Percentiles rank a stretch among this genome's conserved stretches.
Conservation (phyloP, 2,113 vertebrate genomes). For the Amazona vittata region DNA sequence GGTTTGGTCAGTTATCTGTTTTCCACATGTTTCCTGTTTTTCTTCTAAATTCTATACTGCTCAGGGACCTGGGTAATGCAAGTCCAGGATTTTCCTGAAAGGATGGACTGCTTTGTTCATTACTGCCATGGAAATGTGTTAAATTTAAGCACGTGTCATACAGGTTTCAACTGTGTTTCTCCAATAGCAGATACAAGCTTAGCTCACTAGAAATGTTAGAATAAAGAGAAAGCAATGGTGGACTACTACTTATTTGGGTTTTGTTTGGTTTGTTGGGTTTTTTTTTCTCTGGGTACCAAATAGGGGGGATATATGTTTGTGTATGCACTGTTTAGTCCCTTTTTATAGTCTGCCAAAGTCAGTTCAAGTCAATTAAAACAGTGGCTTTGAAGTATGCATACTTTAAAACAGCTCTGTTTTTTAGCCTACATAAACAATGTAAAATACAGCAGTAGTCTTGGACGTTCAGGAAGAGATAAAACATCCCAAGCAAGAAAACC, state of each 20-base stretch:
- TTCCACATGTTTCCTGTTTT: conserved; percentile 95
- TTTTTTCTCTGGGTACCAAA: not conserved
- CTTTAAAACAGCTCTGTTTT: not conserved
- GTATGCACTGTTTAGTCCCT: not conserved
- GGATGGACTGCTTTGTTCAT: conserved; percentile 83
- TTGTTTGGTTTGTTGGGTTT: not conserved
- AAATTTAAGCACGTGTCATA: conserved; percentile 76
- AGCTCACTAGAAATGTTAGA: conserved; percentile 29
- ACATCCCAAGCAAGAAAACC: conserved; percentile 13
- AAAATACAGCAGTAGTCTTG: conserved; percentile 11
- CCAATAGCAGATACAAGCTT: conserved; percentile 27
- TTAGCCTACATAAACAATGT: conserved; percentile 2
- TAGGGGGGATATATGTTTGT: not conserved
- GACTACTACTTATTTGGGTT: not conserved
- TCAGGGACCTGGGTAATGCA: conserved; percentile 64
- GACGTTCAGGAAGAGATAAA: conserved; percentile 33
- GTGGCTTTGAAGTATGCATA: conserved; percentile 29
- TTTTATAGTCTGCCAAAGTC: not conserved
- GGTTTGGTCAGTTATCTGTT: conserved; percentile 68
- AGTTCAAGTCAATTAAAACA: conserved; percentile 5
- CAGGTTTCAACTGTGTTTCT: conserved; percentile 42
- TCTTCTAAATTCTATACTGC: conserved; percentile 72
- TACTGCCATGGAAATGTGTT: conserved; percentile 80
- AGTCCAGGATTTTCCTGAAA: conserved; percentile 84
- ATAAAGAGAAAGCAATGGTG: not conserved